Conservation (phyloP, 2,888 invertebrate species). For the Mesoligia furuncula region DNA sequence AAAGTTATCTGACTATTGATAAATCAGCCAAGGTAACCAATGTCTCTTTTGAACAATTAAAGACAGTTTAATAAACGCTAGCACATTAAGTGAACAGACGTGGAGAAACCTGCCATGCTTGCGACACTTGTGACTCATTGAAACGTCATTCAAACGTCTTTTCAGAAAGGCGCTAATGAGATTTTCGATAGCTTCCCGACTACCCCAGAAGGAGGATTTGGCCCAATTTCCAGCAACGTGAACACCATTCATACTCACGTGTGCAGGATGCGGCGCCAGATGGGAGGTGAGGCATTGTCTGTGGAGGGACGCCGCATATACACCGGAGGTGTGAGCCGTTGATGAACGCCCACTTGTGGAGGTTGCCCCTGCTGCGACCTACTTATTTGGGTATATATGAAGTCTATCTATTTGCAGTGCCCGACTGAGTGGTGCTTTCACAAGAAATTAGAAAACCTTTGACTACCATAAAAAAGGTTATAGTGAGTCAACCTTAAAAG, state of each 20-base stretch:
- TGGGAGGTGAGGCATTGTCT: not conserved
- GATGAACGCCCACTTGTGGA: not conserved
- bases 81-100: not conserved
- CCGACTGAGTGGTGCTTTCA: not conserved
- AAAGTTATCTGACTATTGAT: not conserved
- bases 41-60: not conserved
- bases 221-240: not conserved
- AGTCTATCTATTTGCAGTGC: not conserved
- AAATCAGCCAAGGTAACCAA: no score
- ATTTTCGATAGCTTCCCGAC: not conserved
- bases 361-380: not conserved
- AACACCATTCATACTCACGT: not conserved
- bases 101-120: not conserved
- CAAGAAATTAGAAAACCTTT: not conserved
- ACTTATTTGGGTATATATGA: not conserved
- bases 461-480: no score
- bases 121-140: not conserved
- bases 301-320: not conserved
- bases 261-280: not conserved
- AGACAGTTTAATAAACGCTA: not conserved
- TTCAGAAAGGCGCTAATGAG: not conserved
- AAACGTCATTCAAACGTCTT: not conserved
- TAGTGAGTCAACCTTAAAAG: no score
- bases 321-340: not conserved
- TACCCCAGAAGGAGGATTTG: not conserved